Base-by-base conservation (phyloP, 2,888 invertebrate genomes). In the Cataglyphis altisquamis region DNA sequence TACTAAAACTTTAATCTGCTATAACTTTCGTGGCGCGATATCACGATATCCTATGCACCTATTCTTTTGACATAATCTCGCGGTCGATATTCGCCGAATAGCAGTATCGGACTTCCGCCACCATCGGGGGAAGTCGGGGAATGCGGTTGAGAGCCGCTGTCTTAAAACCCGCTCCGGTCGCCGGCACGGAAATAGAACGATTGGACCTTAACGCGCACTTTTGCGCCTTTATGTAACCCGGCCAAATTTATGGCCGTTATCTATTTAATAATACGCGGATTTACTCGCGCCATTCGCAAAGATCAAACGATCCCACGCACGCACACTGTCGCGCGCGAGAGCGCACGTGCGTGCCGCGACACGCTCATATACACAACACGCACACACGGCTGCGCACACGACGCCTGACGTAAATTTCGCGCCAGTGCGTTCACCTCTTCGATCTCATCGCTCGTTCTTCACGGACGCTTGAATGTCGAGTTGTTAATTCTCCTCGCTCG, bases 211-310 rank as follows among this genome's bases (percentile, higher is more conserved):
- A 90, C 88, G 85, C 89, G 87, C 88, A 88, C 88, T 91, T 91
- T 91, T 91, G 89, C 89, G 87, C 80, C 88, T 91, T 92, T 92
- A 91, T 91, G 89, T 91, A 92, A 91, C 90, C 85, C 86, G 70
- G 84, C 87, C 89, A 86, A 91, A 92, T 91, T 92, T 91, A 92
- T 91, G 90, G 87, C 81, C 92, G 89, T 92, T 92, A 92, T 92
- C 92, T 92, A 90, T 91, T 91, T 91, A 91, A 92, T 91, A 90
- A 91, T 90, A 90, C 87, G 85, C 84, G 86, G 84, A 87, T 90
- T 87, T 87, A 84, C 85, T 86, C 74, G 89, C 83, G 68, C 84
- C 87, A 83, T 89, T 87, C 81, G 88, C 80, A 29, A 80, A 86
- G 88, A 90, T 90, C 89, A 86, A 91, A 89, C 89, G 91, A 57